A percentile compares a stretch with the other conserved stretches of the same genome.
Evolutionary conservation across 1,140 invertebrate species (phyloP).

Genomic region (Epicauta chinensis): DNA sequence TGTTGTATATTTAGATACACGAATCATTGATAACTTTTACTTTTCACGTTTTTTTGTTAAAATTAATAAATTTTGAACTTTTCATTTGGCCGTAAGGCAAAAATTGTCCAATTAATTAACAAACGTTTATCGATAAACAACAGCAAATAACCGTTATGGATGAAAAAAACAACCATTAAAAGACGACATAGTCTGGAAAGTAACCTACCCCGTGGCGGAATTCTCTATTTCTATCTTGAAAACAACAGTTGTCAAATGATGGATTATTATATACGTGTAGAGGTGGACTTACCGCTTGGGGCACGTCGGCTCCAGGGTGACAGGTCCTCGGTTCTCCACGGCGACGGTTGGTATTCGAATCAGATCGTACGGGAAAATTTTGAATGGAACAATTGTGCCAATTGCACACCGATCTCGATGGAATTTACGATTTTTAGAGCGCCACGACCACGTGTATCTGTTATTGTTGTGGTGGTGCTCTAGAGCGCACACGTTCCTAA

Average conservation of each 20-base stretch:
- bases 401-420: slow-evolving; percentile 6
- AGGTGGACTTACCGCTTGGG: slow-evolving; percentile 44
- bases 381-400: slow-evolving; percentile 8
- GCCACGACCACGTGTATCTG: background rate
- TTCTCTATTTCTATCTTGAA: background rate
- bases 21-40: no score
- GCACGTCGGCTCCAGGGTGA: slow-evolving; percentile 52
- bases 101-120: no score
- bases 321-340: slow-evolving; percentile 43
- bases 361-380: slow-evolving; percentile 31
- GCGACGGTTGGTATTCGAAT: slow-evolving; percentile 36
- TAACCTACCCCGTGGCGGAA: slow-evolving; percentile 18
- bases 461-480: background rate
- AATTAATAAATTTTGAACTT: no score
- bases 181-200: slow-evolving; percentile 8
- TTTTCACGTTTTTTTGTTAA: no score
- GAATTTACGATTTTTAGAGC: background rate
- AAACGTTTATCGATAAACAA: no score
- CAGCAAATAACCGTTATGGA: slow-evolving; percentile 8
- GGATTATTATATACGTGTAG: background rate
- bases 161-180: background rate
- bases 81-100: no score
- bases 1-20: no score
- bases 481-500: background rate
- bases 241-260: slow-evolving; percentile 13